A percentile compares a stretch with the other conserved stretches of the same genome.
Conservation (phyloP, 2,113 vertebrate genomes). For the Hydrochoerus hydrochaeris region DNA sequence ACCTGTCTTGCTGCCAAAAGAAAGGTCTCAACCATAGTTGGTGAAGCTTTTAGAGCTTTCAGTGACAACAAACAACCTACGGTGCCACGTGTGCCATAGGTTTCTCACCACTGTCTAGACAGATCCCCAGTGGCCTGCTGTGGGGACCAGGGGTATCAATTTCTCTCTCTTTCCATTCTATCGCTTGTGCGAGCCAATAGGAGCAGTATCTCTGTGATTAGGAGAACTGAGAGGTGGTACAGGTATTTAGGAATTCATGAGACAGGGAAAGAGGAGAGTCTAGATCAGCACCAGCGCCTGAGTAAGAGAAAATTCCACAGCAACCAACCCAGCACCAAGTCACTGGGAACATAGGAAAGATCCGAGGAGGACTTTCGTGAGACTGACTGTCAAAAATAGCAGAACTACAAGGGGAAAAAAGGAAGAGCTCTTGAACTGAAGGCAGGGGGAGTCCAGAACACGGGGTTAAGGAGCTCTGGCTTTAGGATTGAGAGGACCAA, state of each 20-base stretch:
- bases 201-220: not conserved
- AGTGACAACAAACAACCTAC: not conserved
- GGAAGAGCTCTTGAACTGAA: not conserved
- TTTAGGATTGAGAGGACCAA: not conserved
- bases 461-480: not conserved
- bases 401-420: not conserved
- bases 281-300: not conserved
- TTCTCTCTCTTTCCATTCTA: not conserved
- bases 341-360: not conserved
- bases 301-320: not conserved
- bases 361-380: not conserved
- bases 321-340: not conserved
- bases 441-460: not conserved
- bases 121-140: not conserved
- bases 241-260: not conserved
- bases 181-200: not conserved
- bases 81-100: not conserved
- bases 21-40: not conserved
- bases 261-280: not conserved
- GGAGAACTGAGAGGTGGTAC: not conserved
- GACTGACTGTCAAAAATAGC: not conserved
- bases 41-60: not conserved
- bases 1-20: not conserved
- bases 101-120: not conserved
- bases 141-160: no score